These are phyloP conservation scores for Pharmacophagus antenor DNA, from an alignment of 2,888 invertebrate genomes.

Conservation along the genomic window DNA sequence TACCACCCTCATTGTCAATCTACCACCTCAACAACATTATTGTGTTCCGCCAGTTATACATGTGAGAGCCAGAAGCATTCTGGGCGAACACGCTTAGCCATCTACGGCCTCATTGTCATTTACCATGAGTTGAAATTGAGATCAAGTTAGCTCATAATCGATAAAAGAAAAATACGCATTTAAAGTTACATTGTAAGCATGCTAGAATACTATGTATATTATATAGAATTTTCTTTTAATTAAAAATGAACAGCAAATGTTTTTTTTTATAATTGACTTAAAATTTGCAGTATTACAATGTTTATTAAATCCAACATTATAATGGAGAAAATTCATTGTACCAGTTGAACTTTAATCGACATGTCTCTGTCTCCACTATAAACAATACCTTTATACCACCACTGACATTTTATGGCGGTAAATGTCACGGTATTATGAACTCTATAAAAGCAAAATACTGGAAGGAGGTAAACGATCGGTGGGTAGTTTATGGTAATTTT, in stretches of 20 bases:
- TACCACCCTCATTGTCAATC: too few relatives aligned
- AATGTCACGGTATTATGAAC: conserved; percentile 23
- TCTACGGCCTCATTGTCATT: too few relatives aligned
- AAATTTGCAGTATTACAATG: neutral
- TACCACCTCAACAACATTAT: too few relatives aligned
- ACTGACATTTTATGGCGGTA: conserved; percentile 14
- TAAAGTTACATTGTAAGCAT: too few relatives aligned
- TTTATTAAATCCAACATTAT: conserved; percentile 4
- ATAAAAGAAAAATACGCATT: too few relatives aligned
- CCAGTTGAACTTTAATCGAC: conserved; percentile 22
- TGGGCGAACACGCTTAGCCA: too few relatives aligned
- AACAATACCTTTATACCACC: conserved; percentile 23
- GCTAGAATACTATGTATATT: too few relatives aligned
- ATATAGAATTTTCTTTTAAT: neutral
- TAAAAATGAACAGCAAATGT: too few relatives aligned
- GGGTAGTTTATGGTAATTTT: neutral
- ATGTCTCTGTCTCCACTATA: conserved; percentile 21
- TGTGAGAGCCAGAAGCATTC: too few relatives aligned
- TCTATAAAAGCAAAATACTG: neutral
- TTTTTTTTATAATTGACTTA: neutral
- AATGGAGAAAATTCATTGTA: conserved; percentile 22
- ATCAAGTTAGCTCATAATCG: too few relatives aligned
- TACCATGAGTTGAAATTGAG: too few relatives aligned
- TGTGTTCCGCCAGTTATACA: too few relatives aligned
- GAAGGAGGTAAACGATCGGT: neutral